phyloP scores from a whole-genome alignment of 2,113 vertebrate species.

The Nycticorax nycticorax region DNA sequence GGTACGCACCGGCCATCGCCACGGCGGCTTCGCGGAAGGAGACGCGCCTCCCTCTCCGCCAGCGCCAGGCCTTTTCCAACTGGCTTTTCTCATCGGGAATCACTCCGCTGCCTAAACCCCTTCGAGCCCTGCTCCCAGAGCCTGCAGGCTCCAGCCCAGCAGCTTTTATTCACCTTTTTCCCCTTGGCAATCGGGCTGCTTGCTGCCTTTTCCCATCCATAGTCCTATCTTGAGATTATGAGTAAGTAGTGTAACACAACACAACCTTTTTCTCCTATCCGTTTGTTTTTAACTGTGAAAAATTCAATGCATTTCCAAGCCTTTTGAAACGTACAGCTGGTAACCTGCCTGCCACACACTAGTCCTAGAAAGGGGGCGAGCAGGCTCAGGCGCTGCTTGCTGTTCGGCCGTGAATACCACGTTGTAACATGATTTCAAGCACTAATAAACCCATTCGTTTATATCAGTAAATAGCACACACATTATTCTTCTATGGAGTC shows the following conservation, averaged over 20 bases:
- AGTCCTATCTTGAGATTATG: fast-evolving
- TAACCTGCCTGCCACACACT: fast-evolving
- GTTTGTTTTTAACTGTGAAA: not conserved
- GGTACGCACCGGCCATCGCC: fast-evolving
- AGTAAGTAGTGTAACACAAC: not conserved
- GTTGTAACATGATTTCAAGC: constrained; percentile 40
- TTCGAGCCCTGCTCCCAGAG: fast-evolving
- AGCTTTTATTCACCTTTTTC: fast-evolving
- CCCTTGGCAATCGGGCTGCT: fast-evolving
- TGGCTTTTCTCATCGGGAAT: fast-evolving
- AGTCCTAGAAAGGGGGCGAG: not conserved
- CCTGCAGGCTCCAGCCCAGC: not conserved
- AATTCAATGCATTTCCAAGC: not conserved
- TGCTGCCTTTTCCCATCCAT: not conserved
- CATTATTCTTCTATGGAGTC: not conserved
- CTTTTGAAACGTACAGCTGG: fast-evolving
- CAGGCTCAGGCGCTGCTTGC: not conserved
- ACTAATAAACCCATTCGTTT: constrained; percentile 40
- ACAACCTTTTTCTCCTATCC: not conserved
- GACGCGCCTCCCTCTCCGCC: not conserved
- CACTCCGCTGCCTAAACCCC: fast-evolving
- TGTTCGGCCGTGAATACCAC: not conserved
- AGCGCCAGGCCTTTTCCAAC: fast-evolving
- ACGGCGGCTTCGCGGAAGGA: fast-evolving
- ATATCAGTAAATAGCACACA: constrained; percentile 25